phyloP scores from a whole-genome alignment of 2,888 invertebrate genomes.

The Drosophila phalerata region DNA sequence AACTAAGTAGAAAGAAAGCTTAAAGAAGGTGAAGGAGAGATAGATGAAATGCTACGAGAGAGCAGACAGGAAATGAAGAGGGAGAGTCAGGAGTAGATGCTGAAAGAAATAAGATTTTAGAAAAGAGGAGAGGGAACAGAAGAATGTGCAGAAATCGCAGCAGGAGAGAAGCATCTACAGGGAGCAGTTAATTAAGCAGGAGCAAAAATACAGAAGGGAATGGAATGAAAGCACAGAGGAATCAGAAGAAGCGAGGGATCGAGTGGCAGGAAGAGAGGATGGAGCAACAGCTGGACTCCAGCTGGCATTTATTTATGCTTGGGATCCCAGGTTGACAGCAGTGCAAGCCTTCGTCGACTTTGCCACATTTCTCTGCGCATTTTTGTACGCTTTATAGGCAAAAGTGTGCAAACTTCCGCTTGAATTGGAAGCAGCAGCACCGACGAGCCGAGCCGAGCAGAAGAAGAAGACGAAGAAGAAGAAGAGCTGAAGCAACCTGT shows the following conservation, averaged over 20 bases:
- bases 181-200: too few relatives aligned
- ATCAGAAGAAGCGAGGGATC: not conserved
- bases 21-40: too few relatives aligned
- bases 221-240: not conserved
- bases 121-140: too few relatives aligned
- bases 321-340: slow-evolving; percentile 15
- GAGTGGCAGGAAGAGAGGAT: not conserved
- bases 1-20: too few relatives aligned
- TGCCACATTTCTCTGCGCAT: slow-evolving; percentile 7
- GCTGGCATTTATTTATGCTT: not conserved
- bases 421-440: slow-evolving; percentile 28
- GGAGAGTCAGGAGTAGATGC: not conserved
- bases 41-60: too few relatives aligned
- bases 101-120: not conserved
- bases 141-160: not conserved
- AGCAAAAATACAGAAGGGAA: not conserved
- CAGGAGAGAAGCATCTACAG: too few relatives aligned
- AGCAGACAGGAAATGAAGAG: not conserved
- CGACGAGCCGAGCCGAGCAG: not conserved
- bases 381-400: slow-evolving; percentile 45
- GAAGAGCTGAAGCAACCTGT: not conserved
- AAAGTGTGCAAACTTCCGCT: slow-evolving; percentile 60
- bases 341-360: slow-evolving; percentile 28
- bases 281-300: not conserved
- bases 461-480: not conserved